Conservation (phyloP, 2,113 vertebrate species). For the Glareola pratincola region DNA sequence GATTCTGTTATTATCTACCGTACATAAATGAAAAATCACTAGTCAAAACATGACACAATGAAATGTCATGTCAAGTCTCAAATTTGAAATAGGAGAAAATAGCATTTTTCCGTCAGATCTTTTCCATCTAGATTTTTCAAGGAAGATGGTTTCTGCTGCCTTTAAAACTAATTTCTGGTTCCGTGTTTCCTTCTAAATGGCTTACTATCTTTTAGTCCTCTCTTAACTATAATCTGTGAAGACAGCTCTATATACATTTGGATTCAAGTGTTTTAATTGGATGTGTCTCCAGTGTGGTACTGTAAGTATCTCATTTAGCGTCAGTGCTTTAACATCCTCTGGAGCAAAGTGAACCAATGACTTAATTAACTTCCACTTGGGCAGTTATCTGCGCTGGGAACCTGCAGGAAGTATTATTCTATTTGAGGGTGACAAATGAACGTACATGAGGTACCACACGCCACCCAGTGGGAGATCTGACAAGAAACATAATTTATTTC, state of each 20-base stretch:
- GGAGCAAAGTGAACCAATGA: constrained; percentile 58
- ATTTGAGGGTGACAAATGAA: constrained; percentile 64
- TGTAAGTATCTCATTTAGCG: neutral
- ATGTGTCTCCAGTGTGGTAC: neutral
- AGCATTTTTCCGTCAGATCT: neutral
- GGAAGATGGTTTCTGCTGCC: neutral
- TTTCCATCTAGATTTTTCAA: neutral
- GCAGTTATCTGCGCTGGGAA: constrained; percentile 47
- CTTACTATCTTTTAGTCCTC: neutral
- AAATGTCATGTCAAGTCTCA: neutral
- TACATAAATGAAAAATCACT: neutral
- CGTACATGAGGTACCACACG: constrained; percentile 52
- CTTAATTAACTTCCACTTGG: constrained; percentile 69
- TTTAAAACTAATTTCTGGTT: neutral
- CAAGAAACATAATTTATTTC: constrained; percentile 72
- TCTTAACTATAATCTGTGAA: neutral
- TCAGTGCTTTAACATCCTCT: constrained; percentile 5
- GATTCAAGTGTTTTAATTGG: constrained; percentile 17
- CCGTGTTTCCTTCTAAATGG: neutral
- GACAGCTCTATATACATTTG: neutral
- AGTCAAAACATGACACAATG: neutral
- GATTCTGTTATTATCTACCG: neutral
- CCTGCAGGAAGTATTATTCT: constrained; percentile 62
- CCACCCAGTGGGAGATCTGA: constrained; percentile 65
- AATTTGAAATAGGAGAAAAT: neutral